A percentile compares a stretch with the other conserved stretches of the same genome.
Evolutionary conservation across 1,140 invertebrate genomes (phyloP).

Genomic region (Calliopsis andreniformis): DNA sequence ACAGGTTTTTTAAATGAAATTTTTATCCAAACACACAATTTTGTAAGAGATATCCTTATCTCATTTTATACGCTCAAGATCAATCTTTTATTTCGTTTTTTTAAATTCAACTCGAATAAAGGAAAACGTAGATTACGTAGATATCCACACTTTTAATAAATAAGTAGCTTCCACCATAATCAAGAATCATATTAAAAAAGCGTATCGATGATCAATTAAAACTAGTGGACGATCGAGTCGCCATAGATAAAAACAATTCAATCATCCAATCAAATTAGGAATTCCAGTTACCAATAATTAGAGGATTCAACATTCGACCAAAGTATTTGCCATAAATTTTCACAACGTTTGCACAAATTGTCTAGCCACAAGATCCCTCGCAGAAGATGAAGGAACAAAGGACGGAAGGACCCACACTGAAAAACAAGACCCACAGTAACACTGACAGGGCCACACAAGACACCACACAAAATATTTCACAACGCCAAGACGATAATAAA

Average conservation of each 20-base stretch:
- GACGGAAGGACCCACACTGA: not conserved
- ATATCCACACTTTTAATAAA: no score
- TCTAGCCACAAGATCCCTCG: no score
- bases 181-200: not conserved
- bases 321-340: no score
- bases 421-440: not conserved
- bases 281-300: not conserved
- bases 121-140: no score
- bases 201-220: not conserved
- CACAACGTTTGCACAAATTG: no score
- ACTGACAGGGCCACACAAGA: not conserved
- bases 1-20: no score
- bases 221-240: not conserved
- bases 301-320: no score
- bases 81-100: no score
- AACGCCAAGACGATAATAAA: slow-evolving; percentile 54
- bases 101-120: no score
- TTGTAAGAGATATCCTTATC: not conserved
- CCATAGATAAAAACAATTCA: not conserved
- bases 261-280: slow-evolving; percentile 32
- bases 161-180: no score
- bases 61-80: not conserved
- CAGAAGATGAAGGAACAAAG: not conserved
- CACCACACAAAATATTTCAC: slow-evolving; percentile 13
- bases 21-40: not conserved